A percentile compares a stretch with the other conserved stretches of the same genome.
Evolutionary conservation across 2,113 vertebrate genomes (phyloP).

Genomic region (Canis aureus): DNA sequence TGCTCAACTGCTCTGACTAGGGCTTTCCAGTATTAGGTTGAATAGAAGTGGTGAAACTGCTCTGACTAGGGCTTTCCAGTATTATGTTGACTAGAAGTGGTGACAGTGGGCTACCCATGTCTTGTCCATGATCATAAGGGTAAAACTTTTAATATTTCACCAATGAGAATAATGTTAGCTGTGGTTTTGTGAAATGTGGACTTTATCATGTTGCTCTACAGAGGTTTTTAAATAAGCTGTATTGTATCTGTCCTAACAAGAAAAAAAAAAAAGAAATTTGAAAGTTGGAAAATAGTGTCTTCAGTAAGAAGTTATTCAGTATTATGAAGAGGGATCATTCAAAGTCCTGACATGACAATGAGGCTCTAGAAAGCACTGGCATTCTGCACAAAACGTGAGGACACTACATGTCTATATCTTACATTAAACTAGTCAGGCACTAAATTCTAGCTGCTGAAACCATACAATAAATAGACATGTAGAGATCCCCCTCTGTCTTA

Average conservation of each 20-base stretch:
- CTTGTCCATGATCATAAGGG: neutral
- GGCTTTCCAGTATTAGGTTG: neutral
- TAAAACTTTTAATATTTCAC: neutral
- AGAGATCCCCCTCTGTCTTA: neutral
- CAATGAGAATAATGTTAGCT: neutral
- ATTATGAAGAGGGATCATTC: neutral
- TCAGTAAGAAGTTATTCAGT: neutral
- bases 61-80: neutral
- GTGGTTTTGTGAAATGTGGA: neutral
- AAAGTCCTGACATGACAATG: neutral
- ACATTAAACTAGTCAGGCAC: neutral
- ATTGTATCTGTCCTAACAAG: neutral
- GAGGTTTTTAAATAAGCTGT: neutral
- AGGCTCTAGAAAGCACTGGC: neutral
- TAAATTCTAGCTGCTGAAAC: slow-evolving; percentile 31
- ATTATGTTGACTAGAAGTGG: neutral
- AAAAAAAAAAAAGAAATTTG: slow-evolving; percentile 29
- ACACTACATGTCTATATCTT: neutral
- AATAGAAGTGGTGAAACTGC: neutral
- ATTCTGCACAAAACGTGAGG: slow-evolving; percentile 27
- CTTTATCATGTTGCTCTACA: neutral
- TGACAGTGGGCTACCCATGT: neutral
- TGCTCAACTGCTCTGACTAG: neutral
- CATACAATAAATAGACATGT: neutral
- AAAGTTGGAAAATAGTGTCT: slow-evolving; percentile 18